A percentile compares a stretch with the other conserved stretches of the same genome.
Conservation (phyloP, 2,888 invertebrate species). For the Eupithecia dodoneata region DNA sequence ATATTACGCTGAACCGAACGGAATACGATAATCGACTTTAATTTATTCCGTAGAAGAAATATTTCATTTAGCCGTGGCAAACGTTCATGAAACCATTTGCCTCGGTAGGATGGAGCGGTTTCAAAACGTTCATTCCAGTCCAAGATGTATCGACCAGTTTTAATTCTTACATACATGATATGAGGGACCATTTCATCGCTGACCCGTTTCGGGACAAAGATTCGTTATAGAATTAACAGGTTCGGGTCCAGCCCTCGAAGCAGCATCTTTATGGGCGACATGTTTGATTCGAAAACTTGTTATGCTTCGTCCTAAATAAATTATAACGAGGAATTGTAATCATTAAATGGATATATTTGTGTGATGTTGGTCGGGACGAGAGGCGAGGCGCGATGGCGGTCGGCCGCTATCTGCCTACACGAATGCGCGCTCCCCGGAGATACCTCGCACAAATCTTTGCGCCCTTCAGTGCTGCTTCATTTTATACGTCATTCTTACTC, state of each 20-base stretch:
- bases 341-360: conserved; percentile 81
- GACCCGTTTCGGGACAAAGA: conserved; percentile 67
- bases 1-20: conserved; percentile 60
- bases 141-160: conserved; percentile 76
- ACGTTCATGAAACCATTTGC: conserved; percentile 80
- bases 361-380: conserved; percentile 73
- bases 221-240: conserved; percentile 78
- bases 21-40: conserved; percentile 82
- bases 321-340: conserved; percentile 84
- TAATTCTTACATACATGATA: conserved; percentile 80
- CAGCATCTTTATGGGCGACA: conserved; percentile 84
- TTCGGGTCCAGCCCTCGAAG: conserved; percentile 78
- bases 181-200: conserved; percentile 74
- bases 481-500: conserved; percentile 61
- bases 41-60: conserved; percentile 82
- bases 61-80: conserved; percentile 76
- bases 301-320: conserved; percentile 84
- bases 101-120: conserved; percentile 65
- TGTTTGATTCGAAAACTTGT: conserved; percentile 84
- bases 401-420: conserved; percentile 73
- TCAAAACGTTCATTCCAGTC: conserved; percentile 78
- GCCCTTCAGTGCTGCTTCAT: conserved; percentile 71
- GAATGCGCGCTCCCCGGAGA: conserved; percentile 75
- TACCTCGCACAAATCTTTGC: conserved; percentile 72
- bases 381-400: conserved; percentile 55